A percentile compares a stretch with the other conserved stretches of the same genome.
These are phyloP conservation scores for Climacteris rufus DNA, from an alignment of 2,113 vertebrate genomes.

Conservation along the genomic window DNA sequence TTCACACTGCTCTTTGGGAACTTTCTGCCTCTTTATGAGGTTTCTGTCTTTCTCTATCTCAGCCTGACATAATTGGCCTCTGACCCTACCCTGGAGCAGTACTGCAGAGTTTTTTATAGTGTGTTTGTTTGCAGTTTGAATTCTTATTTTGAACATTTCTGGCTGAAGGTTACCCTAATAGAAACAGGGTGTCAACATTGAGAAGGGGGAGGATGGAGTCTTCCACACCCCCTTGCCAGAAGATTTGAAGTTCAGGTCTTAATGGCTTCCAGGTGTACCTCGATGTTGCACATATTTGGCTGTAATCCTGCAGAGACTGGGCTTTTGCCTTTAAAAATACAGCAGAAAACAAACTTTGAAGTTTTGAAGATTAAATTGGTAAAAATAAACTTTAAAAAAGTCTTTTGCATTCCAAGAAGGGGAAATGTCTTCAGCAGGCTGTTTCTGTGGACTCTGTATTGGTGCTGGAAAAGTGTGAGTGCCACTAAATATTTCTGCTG, in stretches of 20 bases:
- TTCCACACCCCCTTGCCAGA: neutral
- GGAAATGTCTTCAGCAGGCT: slow-evolving; percentile 20
- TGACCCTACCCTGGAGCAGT: slow-evolving; percentile 31
- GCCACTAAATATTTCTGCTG: slow-evolving; percentile 32
- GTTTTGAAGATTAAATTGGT: slow-evolving; percentile 59
- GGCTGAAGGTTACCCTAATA: slow-evolving; percentile 61
- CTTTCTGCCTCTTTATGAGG: neutral
- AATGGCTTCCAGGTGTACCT: slow-evolving; percentile 75
- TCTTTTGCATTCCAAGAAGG: slow-evolving; percentile 27
- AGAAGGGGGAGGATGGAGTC: slow-evolving; percentile 6
- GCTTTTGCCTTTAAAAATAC: slow-evolving; percentile 69
- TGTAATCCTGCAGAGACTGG: slow-evolving; percentile 45
- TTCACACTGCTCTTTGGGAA: neutral
- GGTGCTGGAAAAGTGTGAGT: slow-evolving; percentile 55
- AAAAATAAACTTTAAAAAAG: slow-evolving; percentile 62
- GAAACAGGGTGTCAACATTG: slow-evolving; percentile 34
- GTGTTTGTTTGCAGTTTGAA: slow-evolving; percentile 61
- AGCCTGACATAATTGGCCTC: slow-evolving; percentile 24
- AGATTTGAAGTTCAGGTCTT: slow-evolving; percentile 60
- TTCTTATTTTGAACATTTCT: slow-evolving; percentile 63
- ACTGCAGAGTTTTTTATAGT: slow-evolving; percentile 37
- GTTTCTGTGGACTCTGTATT: slow-evolving; percentile 27
- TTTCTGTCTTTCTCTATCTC: slow-evolving; percentile 23
- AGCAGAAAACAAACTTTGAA: slow-evolving; percentile 63
- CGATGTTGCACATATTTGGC: slow-evolving; percentile 46